Conservation (phyloP, 2,888 invertebrate genomes). For the Acronicta alni region DNA sequence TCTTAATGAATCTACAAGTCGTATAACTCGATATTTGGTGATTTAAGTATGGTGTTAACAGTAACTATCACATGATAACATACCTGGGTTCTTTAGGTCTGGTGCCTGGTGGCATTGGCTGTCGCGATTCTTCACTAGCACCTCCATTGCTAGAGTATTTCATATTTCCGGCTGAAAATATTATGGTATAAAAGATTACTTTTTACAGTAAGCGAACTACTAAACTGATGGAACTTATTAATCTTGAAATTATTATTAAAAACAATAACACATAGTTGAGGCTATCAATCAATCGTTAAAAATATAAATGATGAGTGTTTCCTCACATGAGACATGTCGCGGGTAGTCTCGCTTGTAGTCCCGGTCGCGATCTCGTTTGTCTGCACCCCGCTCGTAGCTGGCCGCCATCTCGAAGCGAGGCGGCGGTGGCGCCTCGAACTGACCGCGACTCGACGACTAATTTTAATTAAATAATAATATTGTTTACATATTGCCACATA, state of each 20-base stretch:
- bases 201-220: too few species aligned
- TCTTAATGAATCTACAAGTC: too few species aligned
- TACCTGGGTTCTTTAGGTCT: constrained; percentile 85
- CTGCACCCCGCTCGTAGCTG: constrained; percentile 78
- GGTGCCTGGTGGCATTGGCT: constrained; percentile 84
- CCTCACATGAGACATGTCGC: constrained; percentile 81
- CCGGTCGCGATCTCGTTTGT: constrained; percentile 83
- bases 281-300: not conserved
- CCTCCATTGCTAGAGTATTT: constrained; percentile 84
- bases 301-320: not conserved
- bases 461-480: not conserved
- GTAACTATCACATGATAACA: too few species aligned
- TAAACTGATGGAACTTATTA: not conserved
- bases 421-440: constrained; percentile 89
- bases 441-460: constrained; percentile 78
- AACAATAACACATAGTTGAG: too few species aligned
- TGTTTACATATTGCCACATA: too few species aligned
- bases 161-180: constrained; percentile 74
- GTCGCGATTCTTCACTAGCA: constrained; percentile 79
- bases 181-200: too few species aligned
- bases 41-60: too few species aligned
- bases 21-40: too few species aligned
- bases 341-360: constrained; percentile 86
- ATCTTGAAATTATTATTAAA: too few species aligned
- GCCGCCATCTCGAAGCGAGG: constrained; percentile 88